A percentile compares a stretch with the other conserved stretches of the same genome.
These are phyloP conservation scores for Ylistrum balloti DNA, from an alignment of 1,140 invertebrate genomes.

Conservation along the genomic window DNA sequence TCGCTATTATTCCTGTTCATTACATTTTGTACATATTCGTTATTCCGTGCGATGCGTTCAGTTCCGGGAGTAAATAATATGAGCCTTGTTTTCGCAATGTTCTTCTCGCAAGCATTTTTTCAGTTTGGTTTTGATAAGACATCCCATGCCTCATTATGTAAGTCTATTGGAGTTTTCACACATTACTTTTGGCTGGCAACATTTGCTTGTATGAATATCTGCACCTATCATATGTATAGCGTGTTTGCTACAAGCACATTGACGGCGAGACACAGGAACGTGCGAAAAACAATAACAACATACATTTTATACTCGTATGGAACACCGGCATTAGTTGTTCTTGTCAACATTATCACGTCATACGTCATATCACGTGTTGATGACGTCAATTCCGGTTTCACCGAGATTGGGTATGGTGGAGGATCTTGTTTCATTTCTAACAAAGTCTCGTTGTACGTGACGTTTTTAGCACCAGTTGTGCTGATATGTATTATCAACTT, in stretches of 20 bases:
- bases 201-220: conserved; percentile 97
- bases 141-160: conserved; percentile 71
- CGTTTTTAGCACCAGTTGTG: conserved; percentile 48
- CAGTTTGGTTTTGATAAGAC: background rate
- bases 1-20: conserved; percentile 64
- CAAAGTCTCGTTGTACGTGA: background rate
- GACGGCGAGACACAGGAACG: background rate
- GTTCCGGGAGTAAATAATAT: conserved; percentile 70
- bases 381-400: background rate
- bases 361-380: background rate
- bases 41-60: conserved; percentile 60
- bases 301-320: conserved; percentile 41
- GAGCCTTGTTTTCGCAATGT: conserved; percentile 60
- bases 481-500: conserved; percentile 44
- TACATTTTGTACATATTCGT: conserved; percentile 61
- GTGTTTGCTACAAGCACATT: conserved; percentile 83
- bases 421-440: conserved; percentile 42
- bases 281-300: background rate
- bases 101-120: conserved; percentile 63
- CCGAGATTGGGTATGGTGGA: conserved; percentile 42
- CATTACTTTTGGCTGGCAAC: conserved; percentile 95
- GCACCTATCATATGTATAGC: conserved; percentile 85
- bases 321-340: conserved; percentile 37
- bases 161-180: conserved; percentile 88
- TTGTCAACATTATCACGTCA: conserved; percentile 37